Conservation (phyloP, 2,888 invertebrate species). For the Eupithecia subumbrata region DNA sequence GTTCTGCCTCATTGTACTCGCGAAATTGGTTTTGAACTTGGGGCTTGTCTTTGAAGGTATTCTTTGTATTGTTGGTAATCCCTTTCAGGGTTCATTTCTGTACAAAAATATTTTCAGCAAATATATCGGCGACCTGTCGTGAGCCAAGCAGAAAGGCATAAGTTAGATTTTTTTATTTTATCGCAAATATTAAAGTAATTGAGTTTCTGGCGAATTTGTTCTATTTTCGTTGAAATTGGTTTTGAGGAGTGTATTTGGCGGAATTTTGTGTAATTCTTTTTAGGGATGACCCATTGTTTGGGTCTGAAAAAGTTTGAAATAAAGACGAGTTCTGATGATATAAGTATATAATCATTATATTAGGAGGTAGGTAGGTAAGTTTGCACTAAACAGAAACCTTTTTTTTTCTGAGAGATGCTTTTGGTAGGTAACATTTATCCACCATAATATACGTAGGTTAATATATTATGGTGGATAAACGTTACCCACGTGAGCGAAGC, state of each 20-base stretch:
- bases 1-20: constrained; percentile 26
- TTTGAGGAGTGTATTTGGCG: not conserved
- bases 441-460: too few species aligned
- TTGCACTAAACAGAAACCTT: not conserved
- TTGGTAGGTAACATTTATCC: not conserved
- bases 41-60: constrained; percentile 15
- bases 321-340: not conserved
- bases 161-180: not conserved
- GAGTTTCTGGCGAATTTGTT: not conserved
- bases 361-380: not conserved
- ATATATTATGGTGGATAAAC: too few species aligned
- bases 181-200: not conserved
- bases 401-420: not conserved
- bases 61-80: constrained; percentile 6
- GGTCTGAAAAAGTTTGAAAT: not conserved
- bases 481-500: not conserved
- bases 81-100: constrained; percentile 5
- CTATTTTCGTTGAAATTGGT: not conserved
- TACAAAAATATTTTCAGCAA: not conserved
- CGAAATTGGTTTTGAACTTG: constrained; percentile 29
- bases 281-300: not conserved
- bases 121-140: not conserved
- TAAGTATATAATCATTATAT: not conserved
- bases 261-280: not conserved
- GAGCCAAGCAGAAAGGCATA: not conserved